Percentiles rank a stretch among this genome's conserved stretches.
Conservation (phyloP, 2,888 invertebrate species). For the Sesia apiformis region DNA sequence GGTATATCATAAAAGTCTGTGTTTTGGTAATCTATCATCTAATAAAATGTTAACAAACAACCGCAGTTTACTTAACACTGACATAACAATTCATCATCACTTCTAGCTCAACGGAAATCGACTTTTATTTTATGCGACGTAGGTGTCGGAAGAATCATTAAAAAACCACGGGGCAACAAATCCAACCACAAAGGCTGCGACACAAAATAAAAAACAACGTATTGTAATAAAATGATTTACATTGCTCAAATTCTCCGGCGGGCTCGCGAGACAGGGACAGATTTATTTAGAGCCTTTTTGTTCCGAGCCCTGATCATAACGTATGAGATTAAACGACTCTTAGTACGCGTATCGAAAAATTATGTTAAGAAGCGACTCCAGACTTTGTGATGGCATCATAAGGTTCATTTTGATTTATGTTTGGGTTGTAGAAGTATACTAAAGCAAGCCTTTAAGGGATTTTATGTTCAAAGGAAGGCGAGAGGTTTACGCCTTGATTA, state of each 20-base stretch:
- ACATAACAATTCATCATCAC: background rate
- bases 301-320: slow-evolving; percentile 59
- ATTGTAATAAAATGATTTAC: slow-evolving; percentile 71
- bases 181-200: slow-evolving; percentile 50
- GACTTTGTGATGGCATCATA: slow-evolving; percentile 34
- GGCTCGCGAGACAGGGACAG: slow-evolving; percentile 56
- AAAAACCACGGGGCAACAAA: slow-evolving; percentile 35
- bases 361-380: slow-evolving; percentile 17
- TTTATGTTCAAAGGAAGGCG: slow-evolving; percentile 51
- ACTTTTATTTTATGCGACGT: slow-evolving; percentile 13
- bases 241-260: slow-evolving; percentile 64
- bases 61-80: slow-evolving; percentile 3
- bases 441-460: slow-evolving; percentile 42
- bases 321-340: slow-evolving; percentile 57
- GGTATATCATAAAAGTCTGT: too few species aligned
- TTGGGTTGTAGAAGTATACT: slow-evolving; percentile 18
- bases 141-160: slow-evolving; percentile 25
- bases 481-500: slow-evolving; percentile 37
- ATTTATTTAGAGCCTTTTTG: slow-evolving; percentile 60
- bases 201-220: slow-evolving; percentile 51
- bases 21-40: background rate
- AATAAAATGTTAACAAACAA: slow-evolving; percentile 3
- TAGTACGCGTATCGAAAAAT: slow-evolving; percentile 35
- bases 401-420: slow-evolving; percentile 32
- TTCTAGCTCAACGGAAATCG: slow-evolving; percentile 21